Percentiles rank a stretch among this genome's conserved stretches.
Evolutionary conservation across 1,140 invertebrate genomes (phyloP).

Genomic region (Cydia amplana): DNA sequence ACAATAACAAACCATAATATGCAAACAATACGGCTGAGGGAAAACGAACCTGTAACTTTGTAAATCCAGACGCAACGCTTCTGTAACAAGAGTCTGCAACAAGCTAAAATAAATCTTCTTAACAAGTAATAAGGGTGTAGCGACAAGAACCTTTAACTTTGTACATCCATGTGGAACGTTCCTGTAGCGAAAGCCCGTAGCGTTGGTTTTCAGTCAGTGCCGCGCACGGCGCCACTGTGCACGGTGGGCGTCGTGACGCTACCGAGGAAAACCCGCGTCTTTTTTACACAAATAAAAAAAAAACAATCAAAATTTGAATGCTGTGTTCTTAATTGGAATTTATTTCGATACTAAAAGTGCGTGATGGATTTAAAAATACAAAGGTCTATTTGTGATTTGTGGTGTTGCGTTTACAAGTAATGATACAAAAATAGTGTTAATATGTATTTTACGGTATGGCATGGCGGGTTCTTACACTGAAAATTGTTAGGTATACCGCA

Average conservation of each 20-base stretch:
- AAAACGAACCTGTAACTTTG: constrained; percentile 12
- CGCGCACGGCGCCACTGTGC: constrained; percentile 70
- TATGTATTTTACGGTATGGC: constrained; percentile 57
- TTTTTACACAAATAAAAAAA: constrained; percentile 44
- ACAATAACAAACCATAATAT: not conserved
- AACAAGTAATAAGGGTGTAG: constrained; percentile 40
- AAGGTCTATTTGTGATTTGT: constrained; percentile 3
- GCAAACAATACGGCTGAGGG: not conserved
- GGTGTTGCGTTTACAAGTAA: constrained; percentile 48
- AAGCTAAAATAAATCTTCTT: constrained; percentile 45
- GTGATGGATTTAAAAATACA: not conserved
- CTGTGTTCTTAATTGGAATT: constrained; percentile 22
- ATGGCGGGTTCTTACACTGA: constrained; percentile 49
- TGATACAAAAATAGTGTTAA: constrained; percentile 65
- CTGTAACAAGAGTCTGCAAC: constrained; percentile 12
- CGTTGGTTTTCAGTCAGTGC: constrained; percentile 66
- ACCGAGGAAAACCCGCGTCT: constrained; percentile 50
- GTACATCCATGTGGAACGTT: constrained; percentile 50
- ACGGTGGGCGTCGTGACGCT: constrained; percentile 69
- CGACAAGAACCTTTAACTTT: constrained; percentile 38
- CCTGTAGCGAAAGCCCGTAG: constrained; percentile 49
- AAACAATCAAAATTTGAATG: constrained; percentile 39
- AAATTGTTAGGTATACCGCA: constrained; percentile 43
- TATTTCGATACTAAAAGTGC: constrained; percentile 20
- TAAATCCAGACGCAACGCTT: not conserved